Conservation (phyloP, 2,113 vertebrate genomes). For the Stegastes partitus region DNA sequence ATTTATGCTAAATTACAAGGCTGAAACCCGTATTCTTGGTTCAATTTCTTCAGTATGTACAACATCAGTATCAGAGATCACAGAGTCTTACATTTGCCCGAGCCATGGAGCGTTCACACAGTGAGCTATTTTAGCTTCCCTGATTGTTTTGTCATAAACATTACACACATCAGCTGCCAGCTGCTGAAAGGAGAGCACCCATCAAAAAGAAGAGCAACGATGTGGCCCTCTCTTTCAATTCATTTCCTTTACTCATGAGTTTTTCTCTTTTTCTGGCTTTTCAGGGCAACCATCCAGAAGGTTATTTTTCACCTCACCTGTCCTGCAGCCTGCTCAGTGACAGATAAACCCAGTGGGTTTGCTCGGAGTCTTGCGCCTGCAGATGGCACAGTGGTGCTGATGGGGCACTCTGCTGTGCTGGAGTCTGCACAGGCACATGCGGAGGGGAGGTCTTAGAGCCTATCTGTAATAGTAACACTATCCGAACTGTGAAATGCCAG, state of each 20-base stretch:
- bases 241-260: conserved; percentile 34
- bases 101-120: conserved; percentile 35
- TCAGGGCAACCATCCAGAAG: conserved; percentile 47
- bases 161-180: conserved; percentile 11
- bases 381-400: conserved; percentile 73
- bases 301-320: conserved; percentile 73
- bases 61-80: conserved; percentile 29
- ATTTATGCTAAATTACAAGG: conserved; percentile 33
- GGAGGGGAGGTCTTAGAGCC: conserved; percentile 16
- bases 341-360: conserved; percentile 65
- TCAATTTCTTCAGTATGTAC: conserved; percentile 11
- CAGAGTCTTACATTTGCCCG: conserved; percentile 40
- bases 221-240: conserved; percentile 17
- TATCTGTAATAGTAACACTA: conserved; percentile 62
- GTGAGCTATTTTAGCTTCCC: conserved; percentile 33
- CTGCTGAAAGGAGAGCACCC: conserved; percentile 38
- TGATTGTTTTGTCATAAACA: conserved; percentile 59
- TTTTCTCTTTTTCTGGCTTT: conserved; percentile 26
- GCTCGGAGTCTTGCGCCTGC: conserved; percentile 44
- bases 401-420: conserved; percentile 54
- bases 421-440: conserved; percentile 33
- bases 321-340: conserved; percentile 52
- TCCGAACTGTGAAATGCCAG: conserved; percentile 59
- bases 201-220: conserved; percentile 44
- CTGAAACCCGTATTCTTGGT: conserved; percentile 15